Evolutionary conservation across 2,888 invertebrate genomes (phyloP), one percentile per base, ranked within the genome.

Genomic region (Pristionchus arcanus): DNA sequence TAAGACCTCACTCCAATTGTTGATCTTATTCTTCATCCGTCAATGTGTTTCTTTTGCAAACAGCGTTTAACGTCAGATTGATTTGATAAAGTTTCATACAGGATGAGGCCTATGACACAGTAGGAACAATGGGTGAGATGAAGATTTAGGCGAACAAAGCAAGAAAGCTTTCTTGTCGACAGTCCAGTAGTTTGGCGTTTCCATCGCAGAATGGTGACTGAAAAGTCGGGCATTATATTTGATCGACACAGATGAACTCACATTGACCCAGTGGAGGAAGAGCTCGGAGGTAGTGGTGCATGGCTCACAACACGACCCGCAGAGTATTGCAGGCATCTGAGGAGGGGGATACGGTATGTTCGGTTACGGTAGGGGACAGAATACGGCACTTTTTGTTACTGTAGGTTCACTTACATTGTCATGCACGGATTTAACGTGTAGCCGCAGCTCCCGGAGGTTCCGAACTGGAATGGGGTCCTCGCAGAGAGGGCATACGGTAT

Each of bases 401-500:
- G 16, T 28, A 74, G 37, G 34, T 34, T 5, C 42, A n/a, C 42
- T 42, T 5, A 77, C 77, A 42, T 13, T 42, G 25, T 77, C 77
- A 42, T 77, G 77, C 16, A 15, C 21, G 25, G 42, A n/a, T 19
- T 34, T n/a, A n/a, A 42, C 42, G n/a, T 77, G 77, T 42, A n/a
- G 31, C 16, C 77, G 37, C 42, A 77, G 42, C 42, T 77, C 19
- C 21, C 16, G 25, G n/a, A 77, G 37, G 19, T 77, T 42, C 25
- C 16, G 19, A n/a, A 77, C 9, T 4, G 42, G 42, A 31, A 42
- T 7, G 11, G 77, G 42, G 31, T 77, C 49, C 21, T 15, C 25
- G 42, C 77, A 77, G 34, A 77, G 37, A 7, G 77, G 37, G 42
- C 77, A 77, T 77, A 77, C 77, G 77, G 77, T 77, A 77, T 77